Evolutionary conservation across 2,888 invertebrate species (phyloP), one percentile per base, ranked within the genome.

Genomic region (Linnaemya tessellans): DNA sequence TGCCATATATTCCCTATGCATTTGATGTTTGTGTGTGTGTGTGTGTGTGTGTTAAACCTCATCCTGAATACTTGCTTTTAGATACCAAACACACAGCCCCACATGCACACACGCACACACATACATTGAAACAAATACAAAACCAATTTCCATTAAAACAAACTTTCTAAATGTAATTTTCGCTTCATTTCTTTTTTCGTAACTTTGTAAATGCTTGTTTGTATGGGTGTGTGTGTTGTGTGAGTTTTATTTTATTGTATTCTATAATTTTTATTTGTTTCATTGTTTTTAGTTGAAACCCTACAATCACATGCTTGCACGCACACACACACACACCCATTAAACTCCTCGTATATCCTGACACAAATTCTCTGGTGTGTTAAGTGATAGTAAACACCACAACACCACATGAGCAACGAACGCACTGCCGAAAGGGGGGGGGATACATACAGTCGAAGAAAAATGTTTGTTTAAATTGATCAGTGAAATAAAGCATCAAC

Each of bases 121-220:
- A 35, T 9, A 56, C 4, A 41, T 41, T 9, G 15, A 46, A 22
- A 54, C 70, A 65, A 64, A 77, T 41, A 71, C 20, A 78, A 82
- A 82, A 82, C 77, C 82, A 78, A 82, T 65, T 82, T 82, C 82
- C 82, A 82, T 82, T 82, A 78, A 82, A 82, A 78, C 71, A 77
- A 82, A 78, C 77, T 82, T 82, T 82, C 58, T 65, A 71, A 77
- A 82, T 82, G 82, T 82, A 82, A 77, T 82, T 82, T 82, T 77
- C 71, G 82, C 82, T 82, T 77, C 65, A 82, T 82, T 77, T 82
- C 77, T 65, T 64, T 54, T 11, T 49, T 38, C 56, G 10, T 58
- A 20, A 25, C 49, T 68, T 8, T 68, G 54, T 22, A 18, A 30
- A 22, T 35, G 30, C 22, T 30, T 46, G 15, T 49, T 0, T 62